These are phyloP conservation scores for Cyclophora punctaria DNA, from an alignment of 2,888 invertebrate genomes.

Conservation along the genomic window DNA sequence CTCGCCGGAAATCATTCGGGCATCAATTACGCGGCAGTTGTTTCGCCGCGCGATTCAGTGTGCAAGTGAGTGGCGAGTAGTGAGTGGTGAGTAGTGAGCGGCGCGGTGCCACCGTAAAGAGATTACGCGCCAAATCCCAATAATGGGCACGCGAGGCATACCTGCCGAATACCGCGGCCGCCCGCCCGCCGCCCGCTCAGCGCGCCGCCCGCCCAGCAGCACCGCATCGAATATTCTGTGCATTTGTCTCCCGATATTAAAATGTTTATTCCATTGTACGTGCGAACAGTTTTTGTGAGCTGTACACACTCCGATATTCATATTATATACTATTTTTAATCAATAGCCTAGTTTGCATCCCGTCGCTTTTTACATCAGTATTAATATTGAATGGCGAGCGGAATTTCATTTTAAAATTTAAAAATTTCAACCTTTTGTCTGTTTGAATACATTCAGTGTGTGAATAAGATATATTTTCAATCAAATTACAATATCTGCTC, in stretches of 20 bases:
- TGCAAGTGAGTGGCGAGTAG: conserved; percentile 20
- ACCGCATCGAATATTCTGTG: conserved; percentile 5
- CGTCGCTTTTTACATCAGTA: too few relatives aligned
- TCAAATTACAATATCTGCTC: too few relatives aligned
- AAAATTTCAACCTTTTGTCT: too few relatives aligned
- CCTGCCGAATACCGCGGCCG: conserved; percentile 19
- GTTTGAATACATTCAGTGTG: too few relatives aligned
- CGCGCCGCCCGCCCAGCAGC: not conserved
- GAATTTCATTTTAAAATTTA: too few relatives aligned
- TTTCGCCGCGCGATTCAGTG: conserved; percentile 22
- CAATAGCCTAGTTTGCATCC: too few relatives aligned
- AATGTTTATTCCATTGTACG: conserved; percentile 6
- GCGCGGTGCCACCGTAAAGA: conserved; percentile 15
- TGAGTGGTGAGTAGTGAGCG: conserved; percentile 18
- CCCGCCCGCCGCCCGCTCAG: not conserved
- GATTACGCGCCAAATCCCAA: conserved; percentile 30
- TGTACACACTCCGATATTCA: too few relatives aligned
- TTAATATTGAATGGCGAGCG: too few relatives aligned
- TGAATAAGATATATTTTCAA: too few relatives aligned
- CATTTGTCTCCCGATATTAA: conserved; percentile 7
- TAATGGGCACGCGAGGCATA: conserved; percentile 25
- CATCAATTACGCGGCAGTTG: conserved; percentile 9
- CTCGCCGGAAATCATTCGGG: conserved; percentile 3
- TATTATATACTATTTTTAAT: too few relatives aligned
- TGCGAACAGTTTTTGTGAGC: conserved; percentile 1